Evolutionary conservation across 1,140 invertebrate species (phyloP).

Genomic region (Drosophila suzukii): DNA sequence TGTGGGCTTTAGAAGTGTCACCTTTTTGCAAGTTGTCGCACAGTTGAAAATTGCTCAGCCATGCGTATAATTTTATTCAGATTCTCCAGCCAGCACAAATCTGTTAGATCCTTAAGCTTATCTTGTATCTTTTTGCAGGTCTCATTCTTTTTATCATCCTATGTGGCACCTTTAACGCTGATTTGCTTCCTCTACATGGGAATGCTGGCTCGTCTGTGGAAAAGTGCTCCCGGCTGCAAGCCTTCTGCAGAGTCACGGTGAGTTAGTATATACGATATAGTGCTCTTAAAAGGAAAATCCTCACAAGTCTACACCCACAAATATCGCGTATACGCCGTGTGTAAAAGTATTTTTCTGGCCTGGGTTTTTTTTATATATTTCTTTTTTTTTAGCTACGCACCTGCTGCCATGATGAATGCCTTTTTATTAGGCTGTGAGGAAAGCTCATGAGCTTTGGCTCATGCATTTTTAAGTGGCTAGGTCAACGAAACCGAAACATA

Average conservation of each 20-base stretch:
- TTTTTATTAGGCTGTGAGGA: slow-evolving; percentile 53
- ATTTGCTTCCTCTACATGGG: slow-evolving; percentile 96
- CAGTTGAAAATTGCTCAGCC: too few relatives aligned
- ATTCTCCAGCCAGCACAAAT: not conserved
- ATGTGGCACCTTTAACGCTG: slow-evolving; percentile 92
- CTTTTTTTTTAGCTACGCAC: slow-evolving; percentile 20
- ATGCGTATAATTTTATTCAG: too few relatives aligned
- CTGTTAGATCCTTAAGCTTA: not conserved
- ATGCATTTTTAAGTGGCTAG: slow-evolving; percentile 68
- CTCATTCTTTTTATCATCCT: slow-evolving; percentile 93
- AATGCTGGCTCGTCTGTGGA: slow-evolving; percentile 95
- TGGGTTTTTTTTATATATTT: not conserved
- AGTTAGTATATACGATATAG: slow-evolving; percentile 50
- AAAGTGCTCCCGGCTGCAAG: slow-evolving; percentile 90
- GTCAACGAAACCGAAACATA: slow-evolving; percentile 31
- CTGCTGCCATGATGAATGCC: slow-evolving; percentile 61
- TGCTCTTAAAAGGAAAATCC: not conserved
- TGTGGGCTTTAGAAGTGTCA: too few relatives aligned
- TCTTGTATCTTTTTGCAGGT: slow-evolving; percentile 86
- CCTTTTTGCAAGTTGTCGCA: too few relatives aligned
- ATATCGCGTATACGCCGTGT: slow-evolving; percentile 29
- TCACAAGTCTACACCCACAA: too few relatives aligned
- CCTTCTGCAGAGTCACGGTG: slow-evolving; percentile 86
- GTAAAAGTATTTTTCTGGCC: not conserved
- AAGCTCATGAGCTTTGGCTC: slow-evolving; percentile 51